These are phyloP conservation scores for Terebella lapidaria DNA, from an alignment of 2,888 invertebrate species.

Conservation along the genomic window DNA sequence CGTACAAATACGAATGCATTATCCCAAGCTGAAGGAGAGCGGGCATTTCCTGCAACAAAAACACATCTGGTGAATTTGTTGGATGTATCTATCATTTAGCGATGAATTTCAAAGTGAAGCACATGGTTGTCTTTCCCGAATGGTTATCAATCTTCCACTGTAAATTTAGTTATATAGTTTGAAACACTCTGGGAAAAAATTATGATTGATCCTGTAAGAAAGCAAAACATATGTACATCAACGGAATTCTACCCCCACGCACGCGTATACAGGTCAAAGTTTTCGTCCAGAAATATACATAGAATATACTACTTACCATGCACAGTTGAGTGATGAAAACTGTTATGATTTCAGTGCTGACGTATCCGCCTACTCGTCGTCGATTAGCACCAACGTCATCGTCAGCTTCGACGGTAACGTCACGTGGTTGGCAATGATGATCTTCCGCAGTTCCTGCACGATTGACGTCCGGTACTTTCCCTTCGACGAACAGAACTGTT, in stretches of 20 bases:
- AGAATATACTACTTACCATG: no score
- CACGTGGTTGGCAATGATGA: conserved; percentile 59
- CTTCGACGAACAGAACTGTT: conserved; percentile 59
- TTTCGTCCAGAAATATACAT: not conserved
- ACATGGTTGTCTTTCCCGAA: no score
- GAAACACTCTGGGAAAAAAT: no score
- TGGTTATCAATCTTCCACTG: no score
- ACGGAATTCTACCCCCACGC: not conserved
- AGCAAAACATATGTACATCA: not conserved
- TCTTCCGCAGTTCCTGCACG: conserved; percentile 58
- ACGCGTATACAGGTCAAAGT: not conserved
- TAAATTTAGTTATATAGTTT: no score
- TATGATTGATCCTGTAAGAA: not conserved
- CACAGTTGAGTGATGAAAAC: no score
- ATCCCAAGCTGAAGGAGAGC: no score
- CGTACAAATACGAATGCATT: no score
- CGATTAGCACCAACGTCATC: conserved; percentile 59
- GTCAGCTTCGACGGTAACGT: conserved; percentile 58
- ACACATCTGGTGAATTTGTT: no score
- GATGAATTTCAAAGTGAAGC: no score
- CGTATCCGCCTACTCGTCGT: conserved; percentile 42
- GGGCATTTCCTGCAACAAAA: no score
- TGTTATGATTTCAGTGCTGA: conserved; percentile 48
- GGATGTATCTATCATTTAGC: no score
- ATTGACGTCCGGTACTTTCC: conserved; percentile 60